Conservation (phyloP, 2,113 vertebrate genomes). For the Echinops telfairi region DNA sequence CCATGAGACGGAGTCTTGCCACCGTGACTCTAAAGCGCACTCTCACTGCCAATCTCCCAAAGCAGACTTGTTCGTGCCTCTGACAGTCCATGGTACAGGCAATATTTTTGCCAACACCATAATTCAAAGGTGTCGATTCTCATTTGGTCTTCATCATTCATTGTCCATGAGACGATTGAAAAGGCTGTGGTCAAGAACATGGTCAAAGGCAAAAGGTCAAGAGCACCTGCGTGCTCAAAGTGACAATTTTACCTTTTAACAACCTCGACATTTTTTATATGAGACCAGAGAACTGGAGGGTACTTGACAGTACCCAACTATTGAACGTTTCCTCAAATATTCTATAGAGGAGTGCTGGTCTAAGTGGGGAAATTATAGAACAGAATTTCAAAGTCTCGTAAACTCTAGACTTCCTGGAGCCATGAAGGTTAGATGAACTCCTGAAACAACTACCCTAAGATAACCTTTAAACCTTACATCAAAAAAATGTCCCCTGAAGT, state of each 20-base stretch:
- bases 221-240: too few relatives aligned
- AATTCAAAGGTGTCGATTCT: background rate
- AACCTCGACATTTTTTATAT: background rate
- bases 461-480: background rate
- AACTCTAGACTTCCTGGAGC: background rate
- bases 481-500: background rate
- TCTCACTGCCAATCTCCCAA: background rate
- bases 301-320: background rate
- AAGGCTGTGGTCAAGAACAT: too few relatives aligned
- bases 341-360: background rate
- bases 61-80: background rate
- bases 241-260: too few relatives aligned
- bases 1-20: background rate
- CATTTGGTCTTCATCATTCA: background rate
- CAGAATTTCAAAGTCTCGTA: background rate
- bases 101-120: background rate
- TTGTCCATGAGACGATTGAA: background rate
- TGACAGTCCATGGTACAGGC: background rate
- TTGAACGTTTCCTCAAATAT: background rate
- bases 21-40: background rate
- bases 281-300: background rate
- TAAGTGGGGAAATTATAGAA: background rate
- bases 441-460: background rate
- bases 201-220: too few relatives aligned
- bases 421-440: background rate